These are phyloP conservation scores for Polydrusus tereticollis DNA, from an alignment of 2,888 invertebrate genomes.

Conservation along the genomic window DNA sequence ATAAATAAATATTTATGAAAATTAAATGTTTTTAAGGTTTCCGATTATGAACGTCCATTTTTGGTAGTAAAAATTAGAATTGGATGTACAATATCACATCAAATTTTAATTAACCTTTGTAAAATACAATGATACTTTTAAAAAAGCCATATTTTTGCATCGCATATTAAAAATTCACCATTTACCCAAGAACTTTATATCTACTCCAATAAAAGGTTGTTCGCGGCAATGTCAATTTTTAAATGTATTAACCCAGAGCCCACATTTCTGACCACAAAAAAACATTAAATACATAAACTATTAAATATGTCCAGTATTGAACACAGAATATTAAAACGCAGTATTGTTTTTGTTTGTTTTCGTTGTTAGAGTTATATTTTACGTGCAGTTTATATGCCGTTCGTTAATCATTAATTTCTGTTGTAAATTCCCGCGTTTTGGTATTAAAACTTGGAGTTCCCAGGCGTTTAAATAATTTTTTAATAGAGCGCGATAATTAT, in stretches of 20 bases:
- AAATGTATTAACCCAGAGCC: not conserved
- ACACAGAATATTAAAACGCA: not conserved
- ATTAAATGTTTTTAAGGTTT: no score
- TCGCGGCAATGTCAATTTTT: slow-evolving; percentile 16
- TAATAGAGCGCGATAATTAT: no score
- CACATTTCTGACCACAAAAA: not conserved
- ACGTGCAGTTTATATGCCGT: not conserved
- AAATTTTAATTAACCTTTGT: not conserved
- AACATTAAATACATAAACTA: not conserved
- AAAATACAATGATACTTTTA: not conserved
- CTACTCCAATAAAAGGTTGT: not conserved
- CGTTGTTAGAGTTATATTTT: not conserved
- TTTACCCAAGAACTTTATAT: slow-evolving; percentile 9
- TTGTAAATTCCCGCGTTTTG: not conserved
- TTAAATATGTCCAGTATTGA: not conserved
- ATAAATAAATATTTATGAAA: no score
- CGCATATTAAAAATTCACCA: not conserved
- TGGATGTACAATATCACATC: no score
- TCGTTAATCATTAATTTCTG: not conserved
- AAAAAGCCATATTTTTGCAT: not conserved
- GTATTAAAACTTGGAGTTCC: not conserved
- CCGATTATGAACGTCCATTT: no score
- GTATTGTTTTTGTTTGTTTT: not conserved
- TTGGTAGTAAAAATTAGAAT: no score
- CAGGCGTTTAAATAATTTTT: no score